These are phyloP conservation scores for Megaceryle maxima DNA, from an alignment of 2,113 vertebrate genomes.

Conservation along the genomic window DNA sequence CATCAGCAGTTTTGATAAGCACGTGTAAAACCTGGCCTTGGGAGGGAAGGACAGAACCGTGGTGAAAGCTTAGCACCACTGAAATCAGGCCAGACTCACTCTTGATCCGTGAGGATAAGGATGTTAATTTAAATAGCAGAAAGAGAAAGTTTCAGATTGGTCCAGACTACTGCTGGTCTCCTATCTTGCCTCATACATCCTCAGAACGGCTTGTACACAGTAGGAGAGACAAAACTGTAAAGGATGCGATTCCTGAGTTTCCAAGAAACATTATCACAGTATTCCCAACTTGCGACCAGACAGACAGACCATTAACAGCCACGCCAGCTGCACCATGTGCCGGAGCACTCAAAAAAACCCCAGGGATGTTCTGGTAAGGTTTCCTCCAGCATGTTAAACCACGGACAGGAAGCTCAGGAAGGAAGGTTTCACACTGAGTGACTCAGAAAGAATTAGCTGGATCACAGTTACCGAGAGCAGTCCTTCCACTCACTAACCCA, in stretches of 20 bases:
- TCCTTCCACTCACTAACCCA: neutral
- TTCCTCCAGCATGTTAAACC: neutral
- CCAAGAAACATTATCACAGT: neutral
- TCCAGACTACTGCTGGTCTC: neutral
- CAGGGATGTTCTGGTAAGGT: neutral
- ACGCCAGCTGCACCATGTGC: neutral
- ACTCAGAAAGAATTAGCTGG: neutral
- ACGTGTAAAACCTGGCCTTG: neutral
- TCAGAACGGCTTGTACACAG: fast-evolving
- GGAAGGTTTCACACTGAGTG: neutral
- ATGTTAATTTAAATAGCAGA: neutral
- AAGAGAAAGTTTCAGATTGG: neutral
- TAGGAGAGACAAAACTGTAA: neutral
- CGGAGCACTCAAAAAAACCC: neutral
- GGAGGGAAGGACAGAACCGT: neutral
- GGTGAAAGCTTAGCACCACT: neutral
- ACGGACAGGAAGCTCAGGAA: neutral
- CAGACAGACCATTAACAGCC: neutral
- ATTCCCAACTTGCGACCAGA: neutral
- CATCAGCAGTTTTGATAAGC: fast-evolving
- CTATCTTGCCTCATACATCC: neutral
- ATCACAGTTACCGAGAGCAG: neutral
- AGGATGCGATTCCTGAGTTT: neutral
- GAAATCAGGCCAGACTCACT: neutral
- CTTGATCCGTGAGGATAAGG: neutral